Percentiles rank a stretch among this genome's conserved stretches.
phyloP scores from a whole-genome alignment of 1,140 invertebrate genomes.

The Andrena cerasifolii region DNA sequence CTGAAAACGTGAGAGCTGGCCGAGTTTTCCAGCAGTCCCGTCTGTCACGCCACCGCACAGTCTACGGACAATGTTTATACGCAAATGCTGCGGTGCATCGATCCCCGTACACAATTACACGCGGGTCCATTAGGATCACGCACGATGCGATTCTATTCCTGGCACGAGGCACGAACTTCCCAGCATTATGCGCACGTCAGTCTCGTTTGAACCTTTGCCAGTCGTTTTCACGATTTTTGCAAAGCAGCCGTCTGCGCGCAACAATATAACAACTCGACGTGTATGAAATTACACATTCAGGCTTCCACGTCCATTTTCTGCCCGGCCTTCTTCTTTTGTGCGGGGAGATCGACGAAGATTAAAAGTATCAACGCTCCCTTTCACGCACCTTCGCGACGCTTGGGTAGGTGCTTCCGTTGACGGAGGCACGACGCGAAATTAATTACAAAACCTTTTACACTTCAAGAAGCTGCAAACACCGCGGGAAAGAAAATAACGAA shows the following conservation, averaged over 20 bases:
- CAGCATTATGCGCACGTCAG: constrained; percentile 28
- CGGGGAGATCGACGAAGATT: constrained; percentile 32
- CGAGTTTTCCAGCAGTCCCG: constrained; percentile 44
- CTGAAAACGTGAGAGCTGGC: constrained; percentile 33
- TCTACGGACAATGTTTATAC: constrained; percentile 29
- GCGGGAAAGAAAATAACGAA: not conserved
- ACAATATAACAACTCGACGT: constrained; percentile 27
- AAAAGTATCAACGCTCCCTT: constrained; percentile 43
- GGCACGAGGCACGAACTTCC: constrained; percentile 41
- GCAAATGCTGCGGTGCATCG: constrained; percentile 10
- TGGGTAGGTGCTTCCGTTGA: constrained; percentile 13
- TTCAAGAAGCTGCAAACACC: not conserved
- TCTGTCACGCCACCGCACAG: constrained; percentile 43
- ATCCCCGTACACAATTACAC: not conserved
- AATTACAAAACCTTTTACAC: constrained; percentile 24
- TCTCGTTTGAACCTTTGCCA: not conserved
- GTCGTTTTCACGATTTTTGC: constrained; percentile 15
- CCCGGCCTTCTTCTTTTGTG: constrained; percentile 23
- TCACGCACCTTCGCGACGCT: constrained; percentile 12
- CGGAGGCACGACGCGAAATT: constrained; percentile 25
- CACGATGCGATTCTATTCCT: constrained; percentile 26
- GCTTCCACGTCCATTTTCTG: not conserved
- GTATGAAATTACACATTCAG: constrained; percentile 43
- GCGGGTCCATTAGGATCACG: constrained; percentile 39
- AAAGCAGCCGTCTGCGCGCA: not conserved